Percentiles rank a stretch among this genome's conserved stretches.
These are phyloP conservation scores for Valencia hispanica DNA, from an alignment of 2,797 vertebrate genomes.

Conservation along the genomic window DNA sequence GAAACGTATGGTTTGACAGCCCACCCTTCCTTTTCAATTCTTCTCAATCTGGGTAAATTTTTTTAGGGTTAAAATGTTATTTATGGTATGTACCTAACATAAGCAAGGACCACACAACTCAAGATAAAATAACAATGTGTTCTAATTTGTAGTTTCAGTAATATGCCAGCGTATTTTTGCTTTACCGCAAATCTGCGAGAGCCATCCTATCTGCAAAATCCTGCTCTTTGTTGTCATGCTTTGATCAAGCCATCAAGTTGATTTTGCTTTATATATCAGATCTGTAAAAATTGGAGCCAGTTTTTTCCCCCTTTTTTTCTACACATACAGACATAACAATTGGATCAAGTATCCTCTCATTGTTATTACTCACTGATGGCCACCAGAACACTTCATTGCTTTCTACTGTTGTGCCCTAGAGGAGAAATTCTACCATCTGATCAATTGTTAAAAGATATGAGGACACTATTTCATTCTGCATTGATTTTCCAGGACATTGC, in stretches of 20 bases:
- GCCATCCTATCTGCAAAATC: neutral
- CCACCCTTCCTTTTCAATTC: neutral
- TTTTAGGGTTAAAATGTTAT: neutral
- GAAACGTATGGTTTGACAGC: neutral
- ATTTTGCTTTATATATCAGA: neutral
- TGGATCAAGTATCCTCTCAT: conserved; percentile 18
- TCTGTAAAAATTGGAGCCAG: conserved; percentile 1
- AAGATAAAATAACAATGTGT: neutral
- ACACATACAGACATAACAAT: conserved; percentile 1
- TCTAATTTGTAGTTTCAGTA: neutral
- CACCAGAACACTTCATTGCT: neutral
- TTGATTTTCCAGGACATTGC: conserved; percentile 18
- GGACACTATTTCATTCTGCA: conserved; percentile 50
- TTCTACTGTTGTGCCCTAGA: conserved; percentile 15
- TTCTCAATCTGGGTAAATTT: neutral
- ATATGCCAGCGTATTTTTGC: neutral
- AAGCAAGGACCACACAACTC: neutral
- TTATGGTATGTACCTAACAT: no score
- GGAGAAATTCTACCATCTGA: conserved; percentile 24
- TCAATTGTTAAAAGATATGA: conserved; percentile 51
- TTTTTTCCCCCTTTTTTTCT: neutral
- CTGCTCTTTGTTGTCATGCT: neutral
- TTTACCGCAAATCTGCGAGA: conserved; percentile 13
- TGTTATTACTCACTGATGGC: conserved; percentile 37
- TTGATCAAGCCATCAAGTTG: conserved; percentile 22